Evolutionary conservation across 2,888 invertebrate species (phyloP).

Genomic region (Hypena proboscidalis): DNA sequence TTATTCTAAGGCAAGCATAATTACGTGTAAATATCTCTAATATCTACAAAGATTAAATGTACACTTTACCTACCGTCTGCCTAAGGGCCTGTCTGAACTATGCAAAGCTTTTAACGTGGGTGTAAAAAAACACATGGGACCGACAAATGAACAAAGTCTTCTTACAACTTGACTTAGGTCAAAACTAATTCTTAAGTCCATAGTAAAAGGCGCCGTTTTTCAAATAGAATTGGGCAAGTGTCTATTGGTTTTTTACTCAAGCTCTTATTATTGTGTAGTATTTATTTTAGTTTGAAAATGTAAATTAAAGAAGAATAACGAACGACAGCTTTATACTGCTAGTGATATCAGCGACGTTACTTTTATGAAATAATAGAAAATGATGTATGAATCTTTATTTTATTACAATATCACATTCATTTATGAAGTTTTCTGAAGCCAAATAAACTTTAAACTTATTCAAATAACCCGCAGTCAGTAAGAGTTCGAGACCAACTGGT

Average conservation of each 20-base stretch:
- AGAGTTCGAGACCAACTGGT: too few relatives aligned
- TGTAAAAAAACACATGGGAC: conserved; percentile 56
- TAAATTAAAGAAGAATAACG: too few relatives aligned
- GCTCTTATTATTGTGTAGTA: too few relatives aligned
- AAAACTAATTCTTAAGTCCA: conserved; percentile 45
- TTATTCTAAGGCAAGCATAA: conserved; percentile 2
- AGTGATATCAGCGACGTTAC: too few relatives aligned
- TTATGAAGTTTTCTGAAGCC: too few relatives aligned
- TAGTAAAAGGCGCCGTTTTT: conserved; percentile 27
- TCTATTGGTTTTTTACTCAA: conserved; percentile 10
- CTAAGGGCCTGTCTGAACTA: conserved; percentile 19
- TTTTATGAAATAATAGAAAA: too few relatives aligned
- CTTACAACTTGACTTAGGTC: conserved; percentile 37
- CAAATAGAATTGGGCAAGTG: conserved; percentile 16
- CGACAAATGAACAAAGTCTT: conserved; percentile 39
- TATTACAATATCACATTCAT: too few relatives aligned
- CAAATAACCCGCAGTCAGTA: too few relatives aligned
- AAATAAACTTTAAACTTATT: too few relatives aligned
- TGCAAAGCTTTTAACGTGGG: conserved; percentile 56
- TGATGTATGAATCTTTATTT: too few relatives aligned
- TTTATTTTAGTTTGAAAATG: too few relatives aligned
- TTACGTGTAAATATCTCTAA: conserved; percentile 1
- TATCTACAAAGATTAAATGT: conserved; percentile 5
- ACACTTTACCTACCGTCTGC: conserved; percentile 1
- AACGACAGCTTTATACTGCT: too few relatives aligned